phyloP scores from a whole-genome alignment of 2,113 vertebrate genomes.

The Cryptoleucopteryx plumbea region DNA sequence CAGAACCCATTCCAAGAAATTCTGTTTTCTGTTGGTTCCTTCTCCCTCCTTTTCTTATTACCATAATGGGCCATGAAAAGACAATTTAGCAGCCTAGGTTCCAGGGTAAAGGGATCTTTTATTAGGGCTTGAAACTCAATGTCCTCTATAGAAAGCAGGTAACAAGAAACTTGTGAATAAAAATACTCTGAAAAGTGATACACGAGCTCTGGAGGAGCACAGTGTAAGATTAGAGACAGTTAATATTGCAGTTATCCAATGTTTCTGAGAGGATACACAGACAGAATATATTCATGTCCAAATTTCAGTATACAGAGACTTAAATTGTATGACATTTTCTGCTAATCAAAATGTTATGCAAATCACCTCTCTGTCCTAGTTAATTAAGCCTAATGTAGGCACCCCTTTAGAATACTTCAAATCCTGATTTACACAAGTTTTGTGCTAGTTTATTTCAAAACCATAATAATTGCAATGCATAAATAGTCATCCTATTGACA shows the following conservation, averaged over 20 bases:
- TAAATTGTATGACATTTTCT: background rate
- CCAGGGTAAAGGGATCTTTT: background rate
- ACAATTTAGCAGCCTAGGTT: background rate
- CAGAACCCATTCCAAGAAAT: background rate
- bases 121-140: background rate
- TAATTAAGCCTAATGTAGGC: background rate
- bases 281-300: background rate
- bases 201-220: background rate
- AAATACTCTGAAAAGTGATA: background rate
- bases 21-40: background rate
- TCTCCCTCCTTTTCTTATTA: background rate
- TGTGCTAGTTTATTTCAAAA: background rate
- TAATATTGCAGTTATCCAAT: background rate
- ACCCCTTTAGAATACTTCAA: background rate
- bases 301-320: background rate
- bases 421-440: background rate
- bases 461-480: background rate
- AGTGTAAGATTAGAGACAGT: background rate
- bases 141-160: background rate
- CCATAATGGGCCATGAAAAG: background rate
- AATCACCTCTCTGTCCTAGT: background rate
- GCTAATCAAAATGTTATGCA: background rate
- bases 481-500: background rate
- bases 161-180: slow-evolving; percentile 8
- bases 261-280: background rate